Base-by-base conservation (phyloP, 2,113 vertebrate genomes). In the Ornithorhynchus anatinus region DNA sequence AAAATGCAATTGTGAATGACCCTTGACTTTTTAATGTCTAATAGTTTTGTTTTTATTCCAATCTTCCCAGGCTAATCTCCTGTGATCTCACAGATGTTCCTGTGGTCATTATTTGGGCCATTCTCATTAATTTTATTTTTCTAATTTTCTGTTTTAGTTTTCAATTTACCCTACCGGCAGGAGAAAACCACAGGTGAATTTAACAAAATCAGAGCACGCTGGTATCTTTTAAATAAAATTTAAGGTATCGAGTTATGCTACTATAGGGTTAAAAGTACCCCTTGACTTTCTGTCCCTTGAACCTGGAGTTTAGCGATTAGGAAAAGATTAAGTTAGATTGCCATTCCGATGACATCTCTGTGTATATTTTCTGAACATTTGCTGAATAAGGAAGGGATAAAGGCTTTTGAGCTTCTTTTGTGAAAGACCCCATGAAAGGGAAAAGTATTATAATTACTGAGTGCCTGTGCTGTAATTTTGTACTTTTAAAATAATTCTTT, bases 401-500 rank as follows among this genome's bases (percentile, higher is more conserved):
- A 38, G 6, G 57, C 35, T 27, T 19, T 44, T 56, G 27, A 35
- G 22, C 37, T 32, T 72, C 10, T 27, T 29, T 33, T 19, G n/a
- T 19, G 35, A 37, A 64, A 59, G 14, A 27, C 10, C 20, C 22
- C 29, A 8, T 38, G 12, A 13, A 69, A 54, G 69, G 22, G 19
- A 29, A 66, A 62, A 79, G 8, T n/a, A 31, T 16, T 45, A 27
- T 32, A 45, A 58, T 43, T 40, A 45, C 33, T 22, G 54, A 61
- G 43, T 58, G 19, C 15, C 53, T 48, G 16, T 31, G 22, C 29
- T 57, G 36, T 27, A 44, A 51, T 47, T 74, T 59, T 74, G 42
- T 9, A 53, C 63, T 60, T 71, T 52, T 29, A 60, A 57, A 65
- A 60, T 32, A 5, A 27, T 45, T 35, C 40, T 70, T 74, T 64